Percentiles rank a stretch among this genome's conserved stretches.
Conservation (phyloP, 2,888 invertebrate species). For the Celastrina argiolus region DNA sequence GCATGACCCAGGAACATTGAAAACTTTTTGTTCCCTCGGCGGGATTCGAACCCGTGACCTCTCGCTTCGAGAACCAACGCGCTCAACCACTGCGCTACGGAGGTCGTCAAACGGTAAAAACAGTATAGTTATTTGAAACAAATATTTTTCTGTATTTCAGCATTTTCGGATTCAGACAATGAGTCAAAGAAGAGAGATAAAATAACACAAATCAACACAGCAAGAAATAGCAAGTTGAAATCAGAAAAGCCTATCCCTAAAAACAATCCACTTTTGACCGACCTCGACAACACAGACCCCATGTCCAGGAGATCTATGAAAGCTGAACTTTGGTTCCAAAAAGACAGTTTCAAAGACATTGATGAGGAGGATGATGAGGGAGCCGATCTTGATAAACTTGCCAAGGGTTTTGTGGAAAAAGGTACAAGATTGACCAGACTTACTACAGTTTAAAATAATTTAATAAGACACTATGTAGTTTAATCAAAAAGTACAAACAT, state of each 20-base stretch:
- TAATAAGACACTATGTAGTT: no score
- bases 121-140: neutral
- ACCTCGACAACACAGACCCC: conserved; percentile 86
- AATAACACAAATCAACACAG: conserved; percentile 62
- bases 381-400: conserved; percentile 89
- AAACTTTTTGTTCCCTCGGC: no score
- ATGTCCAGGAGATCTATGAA: conserved; percentile 85
- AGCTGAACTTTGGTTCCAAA: conserved; percentile 92
- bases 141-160: conserved; percentile 49
- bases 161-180: conserved; percentile 82
- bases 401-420: conserved; percentile 83
- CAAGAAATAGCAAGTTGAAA: conserved; percentile 53
- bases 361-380: conserved; percentile 92
- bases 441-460: no score
- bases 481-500: no score
- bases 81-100: no score
- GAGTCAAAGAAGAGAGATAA: conserved; percentile 60
- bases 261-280: conserved; percentile 86
- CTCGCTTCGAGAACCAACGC: no score
- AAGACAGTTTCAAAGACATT: conserved; percentile 88
- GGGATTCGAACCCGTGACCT: no score
- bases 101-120: no score
- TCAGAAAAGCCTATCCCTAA: conserved; percentile 52
- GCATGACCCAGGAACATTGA: no score
- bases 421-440: conserved; percentile 62